Conservation (phyloP, 2,888 invertebrate species). For the Drosophila helvetica region DNA sequence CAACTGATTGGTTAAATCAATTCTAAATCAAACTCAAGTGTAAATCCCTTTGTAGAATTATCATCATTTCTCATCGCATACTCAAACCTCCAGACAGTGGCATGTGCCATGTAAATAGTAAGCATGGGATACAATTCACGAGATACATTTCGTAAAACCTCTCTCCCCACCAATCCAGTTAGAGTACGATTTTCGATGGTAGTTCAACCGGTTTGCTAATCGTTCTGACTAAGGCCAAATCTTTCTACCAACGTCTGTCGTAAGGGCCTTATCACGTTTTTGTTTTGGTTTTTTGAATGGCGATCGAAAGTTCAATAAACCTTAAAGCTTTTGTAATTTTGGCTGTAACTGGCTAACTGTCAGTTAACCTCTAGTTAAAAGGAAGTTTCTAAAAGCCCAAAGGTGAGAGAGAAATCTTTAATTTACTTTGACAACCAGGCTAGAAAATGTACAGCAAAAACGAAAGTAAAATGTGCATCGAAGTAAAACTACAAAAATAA, state of each 20-base stretch:
- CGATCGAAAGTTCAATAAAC: not conserved
- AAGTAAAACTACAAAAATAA: constrained; percentile 1
- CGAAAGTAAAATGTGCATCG: not conserved
- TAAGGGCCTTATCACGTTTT: not conserved
- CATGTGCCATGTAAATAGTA: not conserved
- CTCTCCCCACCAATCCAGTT: constrained; percentile 3
- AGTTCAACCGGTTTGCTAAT: constrained; percentile 58
- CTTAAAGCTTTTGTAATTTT: not conserved
- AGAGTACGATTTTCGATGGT: constrained; percentile 5
- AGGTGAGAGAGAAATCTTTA: not conserved
- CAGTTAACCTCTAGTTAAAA: not conserved
- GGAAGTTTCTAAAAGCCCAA: not conserved
- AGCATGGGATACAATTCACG: not conserved
- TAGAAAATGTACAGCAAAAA: not conserved
- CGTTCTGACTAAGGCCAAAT: constrained; percentile 52
- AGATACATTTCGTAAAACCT: not conserved
- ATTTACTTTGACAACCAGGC: not conserved
- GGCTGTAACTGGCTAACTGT: not conserved
- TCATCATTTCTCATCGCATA: too few relatives aligned
- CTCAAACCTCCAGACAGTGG: not conserved
- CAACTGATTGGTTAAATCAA: too few relatives aligned
- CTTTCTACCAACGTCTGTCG: constrained; percentile 27
- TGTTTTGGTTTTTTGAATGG: not conserved
- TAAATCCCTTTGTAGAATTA: too few relatives aligned
- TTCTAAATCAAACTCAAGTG: too few relatives aligned